A percentile compares a stretch with the other conserved stretches of the same genome.
Evolutionary conservation across 2,888 invertebrate species (phyloP).

Genomic region (Allolobophora icterica): DNA sequence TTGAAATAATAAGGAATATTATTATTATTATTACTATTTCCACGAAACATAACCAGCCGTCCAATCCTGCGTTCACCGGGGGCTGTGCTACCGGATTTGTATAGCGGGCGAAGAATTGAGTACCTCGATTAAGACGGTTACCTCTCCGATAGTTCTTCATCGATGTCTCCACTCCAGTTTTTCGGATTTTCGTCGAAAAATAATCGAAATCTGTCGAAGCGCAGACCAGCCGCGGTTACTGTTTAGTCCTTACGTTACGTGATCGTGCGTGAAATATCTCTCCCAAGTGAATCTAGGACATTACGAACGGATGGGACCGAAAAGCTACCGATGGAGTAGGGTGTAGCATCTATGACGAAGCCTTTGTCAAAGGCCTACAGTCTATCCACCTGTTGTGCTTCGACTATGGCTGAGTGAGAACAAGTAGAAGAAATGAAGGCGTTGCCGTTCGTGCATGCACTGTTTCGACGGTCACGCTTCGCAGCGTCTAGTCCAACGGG

Average conservation of each 20-base stretch:
- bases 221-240: not conserved
- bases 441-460: not conserved
- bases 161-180: conserved; percentile 2
- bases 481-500: not conserved
- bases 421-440: not conserved
- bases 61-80: not conserved
- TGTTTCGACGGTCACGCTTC: conserved; percentile 1
- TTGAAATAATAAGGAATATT: too few species aligned
- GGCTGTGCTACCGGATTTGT: not conserved
- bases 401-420: not conserved
- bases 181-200: not conserved
- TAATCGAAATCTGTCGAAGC: not conserved
- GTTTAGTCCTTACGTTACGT: not conserved
- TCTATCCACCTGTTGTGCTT: not conserved
- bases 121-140: not conserved
- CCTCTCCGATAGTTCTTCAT: not conserved
- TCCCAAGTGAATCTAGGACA: not conserved
- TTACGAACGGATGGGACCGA: not conserved
- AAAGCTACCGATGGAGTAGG: not conserved
- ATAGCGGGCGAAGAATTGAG: not conserved
- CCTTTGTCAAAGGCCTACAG: not conserved
- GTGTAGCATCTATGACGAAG: not conserved
- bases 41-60: not conserved
- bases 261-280: not conserved
- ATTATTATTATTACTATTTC: too few species aligned